Conservation (phyloP, 2,888 invertebrate species). For the Torymus texanus region DNA sequence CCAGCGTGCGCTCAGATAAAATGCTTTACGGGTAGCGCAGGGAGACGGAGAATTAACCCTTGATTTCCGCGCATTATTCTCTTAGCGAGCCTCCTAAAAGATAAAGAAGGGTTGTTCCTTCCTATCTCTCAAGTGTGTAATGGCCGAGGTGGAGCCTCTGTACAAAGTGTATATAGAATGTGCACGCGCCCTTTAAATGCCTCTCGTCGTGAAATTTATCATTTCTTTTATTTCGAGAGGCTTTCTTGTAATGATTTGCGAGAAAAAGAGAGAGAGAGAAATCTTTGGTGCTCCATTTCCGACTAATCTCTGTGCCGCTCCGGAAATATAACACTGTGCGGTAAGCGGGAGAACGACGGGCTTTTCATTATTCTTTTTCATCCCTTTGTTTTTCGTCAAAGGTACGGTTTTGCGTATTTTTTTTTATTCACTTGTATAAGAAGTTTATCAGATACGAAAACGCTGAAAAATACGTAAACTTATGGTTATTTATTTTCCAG, state of each 20-base stretch:
- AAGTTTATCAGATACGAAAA: too few relatives aligned
- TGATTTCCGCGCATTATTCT: slow-evolving; percentile 74
- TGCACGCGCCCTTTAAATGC: neutral
- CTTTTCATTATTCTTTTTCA: slow-evolving; percentile 31
- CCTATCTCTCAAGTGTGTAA: slow-evolving; percentile 56
- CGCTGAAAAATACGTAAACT: too few relatives aligned
- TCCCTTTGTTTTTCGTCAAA: neutral
- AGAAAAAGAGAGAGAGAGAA: slow-evolving; percentile 26
- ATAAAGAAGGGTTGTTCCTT: slow-evolving; percentile 72
- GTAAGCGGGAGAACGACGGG: slow-evolving; percentile 27
- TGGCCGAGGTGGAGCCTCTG: slow-evolving; percentile 26
- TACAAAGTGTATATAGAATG: neutral
- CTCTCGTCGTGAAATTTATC: slow-evolving; percentile 44
- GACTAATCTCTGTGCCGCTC: slow-evolving; percentile 51
- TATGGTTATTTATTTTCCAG: too few relatives aligned
- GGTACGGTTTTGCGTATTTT: neutral
- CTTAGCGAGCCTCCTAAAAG: slow-evolving; percentile 65
- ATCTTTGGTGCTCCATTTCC: slow-evolving; percentile 51
- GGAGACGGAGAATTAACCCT: slow-evolving; percentile 71
- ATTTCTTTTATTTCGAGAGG: slow-evolving; percentile 55
- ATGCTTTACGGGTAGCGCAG: slow-evolving; percentile 68
- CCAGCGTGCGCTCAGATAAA: slow-evolving; percentile 67
- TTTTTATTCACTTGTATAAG: slow-evolving; percentile 10
- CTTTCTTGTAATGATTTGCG: slow-evolving; percentile 43
- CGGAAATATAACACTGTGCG: slow-evolving; percentile 35